A percentile compares a stretch with the other conserved stretches of the same genome.
Evolutionary conservation across 2,888 invertebrate genomes (phyloP).

Genomic region (Cryptus armator): DNA sequence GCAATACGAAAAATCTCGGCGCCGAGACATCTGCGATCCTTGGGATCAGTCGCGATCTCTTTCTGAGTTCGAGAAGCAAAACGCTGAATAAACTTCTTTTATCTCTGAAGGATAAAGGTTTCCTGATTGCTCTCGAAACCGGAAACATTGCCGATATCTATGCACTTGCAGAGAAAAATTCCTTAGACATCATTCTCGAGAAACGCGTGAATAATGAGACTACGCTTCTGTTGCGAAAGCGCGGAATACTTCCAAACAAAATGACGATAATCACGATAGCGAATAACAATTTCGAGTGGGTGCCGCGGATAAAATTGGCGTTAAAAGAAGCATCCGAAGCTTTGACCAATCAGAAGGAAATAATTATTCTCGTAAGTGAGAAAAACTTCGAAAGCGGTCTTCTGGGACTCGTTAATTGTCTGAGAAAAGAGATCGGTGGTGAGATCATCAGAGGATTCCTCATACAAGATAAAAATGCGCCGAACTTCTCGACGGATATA

Average conservation of each 20-base stretch:
- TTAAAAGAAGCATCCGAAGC: constrained; percentile 83
- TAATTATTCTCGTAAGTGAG: constrained; percentile 89
- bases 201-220: constrained; percentile 72
- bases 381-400: constrained; percentile 91
- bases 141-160: constrained; percentile 46
- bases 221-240: constrained; percentile 75
- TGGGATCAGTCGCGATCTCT: not conserved
- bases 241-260: constrained; percentile 75
- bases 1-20: not conserved
- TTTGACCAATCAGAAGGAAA: constrained; percentile 85
- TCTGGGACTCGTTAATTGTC: constrained; percentile 94
- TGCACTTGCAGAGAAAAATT: constrained; percentile 38
- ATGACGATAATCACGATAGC: constrained; percentile 74
- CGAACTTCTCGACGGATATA: constrained; percentile 88
- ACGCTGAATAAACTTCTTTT: constrained; percentile 1
- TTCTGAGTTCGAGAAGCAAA: not conserved
- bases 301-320: constrained; percentile 79
- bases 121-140: constrained; percentile 77
- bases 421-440: constrained; percentile 90
- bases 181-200: constrained; percentile 76
- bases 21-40: not conserved
- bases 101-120: constrained; percentile 74
- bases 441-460: constrained; percentile 88
- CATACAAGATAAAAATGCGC: constrained; percentile 87
- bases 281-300: constrained; percentile 82